Base-by-base conservation (phyloP, 2,797 vertebrate genomes). In the Leptodactylus fallax region DNA sequence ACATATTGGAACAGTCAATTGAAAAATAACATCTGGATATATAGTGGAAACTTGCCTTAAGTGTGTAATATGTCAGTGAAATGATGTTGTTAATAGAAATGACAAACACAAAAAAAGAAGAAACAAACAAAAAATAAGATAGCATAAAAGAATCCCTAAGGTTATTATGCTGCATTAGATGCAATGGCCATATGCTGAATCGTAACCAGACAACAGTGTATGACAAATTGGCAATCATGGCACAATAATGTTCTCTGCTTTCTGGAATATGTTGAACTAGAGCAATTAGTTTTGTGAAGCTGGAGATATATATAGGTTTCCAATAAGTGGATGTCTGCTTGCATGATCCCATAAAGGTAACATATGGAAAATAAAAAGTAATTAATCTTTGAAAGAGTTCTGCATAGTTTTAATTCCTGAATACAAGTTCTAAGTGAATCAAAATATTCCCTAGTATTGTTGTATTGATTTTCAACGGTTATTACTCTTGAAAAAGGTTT, bases 61-160 rank as follows among this genome's bases (percentile, higher is more conserved):
- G 72, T 87, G 60, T 51, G 81, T 71, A 82, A 83, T 87, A 82
- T 79, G 71, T 83, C 72, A 78, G 60, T 14, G 65, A 79, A 76
- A 83, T 67, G 81, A 78, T 87, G 51, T 60, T 87, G 81, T 79
- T 83, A 63, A 69, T 78, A 78, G 58, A 83, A 83, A 61, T 79
- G 72, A 83, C 80, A 87, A 87, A 78, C 63, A 49, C 56, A 67
- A 36, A 36, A 87, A 83, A 47, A 49, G 14, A 58, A 27, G 19
- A 67, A 71, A 49, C 19, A 87, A 79, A 79, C 13, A 58, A 63
- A 21, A 65, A 83, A 87, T 12, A 78, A 78, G 21, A 67, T 25
- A 9, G 47, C 49, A 67, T 65, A 47, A 76, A 36, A 77, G 56
- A 83, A 27, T 61, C 67, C 79, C 81, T 76, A 58, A 67, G 72